Evolutionary conservation across 2,113 vertebrate species (phyloP).

Genomic region (Pluvianellus socialis): DNA sequence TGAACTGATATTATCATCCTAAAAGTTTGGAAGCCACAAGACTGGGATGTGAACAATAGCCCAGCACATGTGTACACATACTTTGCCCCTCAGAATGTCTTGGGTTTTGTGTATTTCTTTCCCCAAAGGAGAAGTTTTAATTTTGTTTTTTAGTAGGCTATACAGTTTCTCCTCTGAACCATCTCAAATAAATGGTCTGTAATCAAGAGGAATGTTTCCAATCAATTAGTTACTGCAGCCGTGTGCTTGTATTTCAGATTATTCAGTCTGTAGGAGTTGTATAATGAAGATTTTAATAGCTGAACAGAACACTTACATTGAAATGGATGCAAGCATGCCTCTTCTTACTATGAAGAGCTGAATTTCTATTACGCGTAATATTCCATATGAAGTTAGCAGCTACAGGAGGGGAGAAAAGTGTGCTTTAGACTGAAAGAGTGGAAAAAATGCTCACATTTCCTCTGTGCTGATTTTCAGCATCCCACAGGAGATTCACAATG

Average conservation of each 20-base stretch:
- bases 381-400: constrained; percentile 58
- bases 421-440: constrained; percentile 23
- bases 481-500: constrained; percentile 1
- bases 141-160: not conserved
- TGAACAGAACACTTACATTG: constrained; percentile 44
- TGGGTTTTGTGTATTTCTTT: constrained; percentile 29
- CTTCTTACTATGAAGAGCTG: constrained; percentile 38
- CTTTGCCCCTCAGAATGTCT: not conserved
- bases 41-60: constrained; percentile 34
- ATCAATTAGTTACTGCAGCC: constrained; percentile 46
- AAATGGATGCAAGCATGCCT: constrained; percentile 32
- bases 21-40: constrained; percentile 22
- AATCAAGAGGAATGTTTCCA: constrained; percentile 62
- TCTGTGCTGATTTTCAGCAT: constrained; percentile 51
- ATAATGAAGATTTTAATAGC: constrained; percentile 58
- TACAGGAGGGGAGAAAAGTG: constrained; percentile 42
- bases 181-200: constrained; percentile 32
- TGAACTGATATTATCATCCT: constrained; percentile 23
- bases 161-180: constrained; percentile 9
- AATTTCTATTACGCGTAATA: constrained; percentile 38
- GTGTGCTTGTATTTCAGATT: constrained; percentile 60
- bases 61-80: not conserved
- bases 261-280: constrained; percentile 58
- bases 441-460: constrained; percentile 26
- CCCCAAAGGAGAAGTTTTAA: not conserved